Percentiles rank a stretch among this genome's conserved stretches.
These are phyloP conservation scores for Antheraea assamensis DNA, from an alignment of 2,888 invertebrate genomes.

Conservation along the genomic window DNA sequence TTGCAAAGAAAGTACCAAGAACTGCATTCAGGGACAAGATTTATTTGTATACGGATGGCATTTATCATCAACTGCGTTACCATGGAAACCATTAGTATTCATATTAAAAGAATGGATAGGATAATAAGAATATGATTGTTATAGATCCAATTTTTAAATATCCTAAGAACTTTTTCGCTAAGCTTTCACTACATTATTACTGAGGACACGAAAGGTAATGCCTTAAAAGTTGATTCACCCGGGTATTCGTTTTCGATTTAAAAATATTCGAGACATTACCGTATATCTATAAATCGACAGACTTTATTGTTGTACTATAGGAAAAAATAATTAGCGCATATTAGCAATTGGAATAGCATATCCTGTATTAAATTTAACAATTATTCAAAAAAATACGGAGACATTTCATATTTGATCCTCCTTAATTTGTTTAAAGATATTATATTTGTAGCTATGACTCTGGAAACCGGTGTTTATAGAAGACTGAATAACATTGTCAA, in stretches of 20 bases:
- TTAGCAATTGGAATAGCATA: not conserved
- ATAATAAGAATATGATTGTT: too few species aligned
- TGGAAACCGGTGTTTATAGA: not conserved
- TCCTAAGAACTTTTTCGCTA: too few species aligned
- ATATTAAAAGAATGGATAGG: too few species aligned
- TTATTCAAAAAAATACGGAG: not conserved
- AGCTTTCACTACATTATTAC: too few species aligned
- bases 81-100: too few species aligned
- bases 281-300: not conserved
- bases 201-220: too few species aligned
- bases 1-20: too few species aligned
- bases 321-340: not conserved
- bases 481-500: not conserved
- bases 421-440: not conserved
- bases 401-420: not conserved
- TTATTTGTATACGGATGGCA: too few species aligned
- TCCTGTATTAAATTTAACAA: not conserved
- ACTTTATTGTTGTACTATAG: not conserved
- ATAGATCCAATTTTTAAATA: too few species aligned
- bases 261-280: not conserved
- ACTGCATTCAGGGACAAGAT: too few species aligned
- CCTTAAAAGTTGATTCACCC: too few species aligned
- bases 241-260: not conserved
- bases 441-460: not conserved
- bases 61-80: too few species aligned